These are phyloP conservation scores for Calosoma granatense DNA, from an alignment of 1,140 invertebrate genomes.

Conservation along the genomic window DNA sequence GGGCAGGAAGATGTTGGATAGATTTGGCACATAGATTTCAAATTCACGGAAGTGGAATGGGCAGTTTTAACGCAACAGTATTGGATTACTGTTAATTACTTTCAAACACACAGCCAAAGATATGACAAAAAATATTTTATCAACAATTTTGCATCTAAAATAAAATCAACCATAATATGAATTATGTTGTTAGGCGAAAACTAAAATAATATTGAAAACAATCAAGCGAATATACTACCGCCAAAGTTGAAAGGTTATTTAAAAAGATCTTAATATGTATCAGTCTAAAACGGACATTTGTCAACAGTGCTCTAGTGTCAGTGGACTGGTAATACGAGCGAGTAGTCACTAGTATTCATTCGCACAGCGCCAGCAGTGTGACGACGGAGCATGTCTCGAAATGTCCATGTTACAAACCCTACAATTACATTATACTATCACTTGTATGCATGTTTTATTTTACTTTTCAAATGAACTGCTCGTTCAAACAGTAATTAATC, in stretches of 20 bases:
- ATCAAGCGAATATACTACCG: not conserved
- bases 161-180: not conserved
- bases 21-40: slow-evolving; percentile 2
- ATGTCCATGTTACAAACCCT: slow-evolving; percentile 1
- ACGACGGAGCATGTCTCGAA: not conserved
- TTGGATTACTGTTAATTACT: not conserved
- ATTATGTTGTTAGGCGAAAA: not conserved
- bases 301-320: no score
- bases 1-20: not conserved
- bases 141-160: not conserved
- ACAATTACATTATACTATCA: slow-evolving; percentile 6
- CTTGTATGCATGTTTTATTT: not conserved
- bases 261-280: slow-evolving; percentile 7
- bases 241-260: not conserved
- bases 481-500: slow-evolving; percentile 1
- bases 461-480: not conserved
- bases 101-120: slow-evolving; percentile 7
- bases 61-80: not conserved
- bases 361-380: not conserved
- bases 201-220: not conserved
- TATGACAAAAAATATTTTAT: not conserved
- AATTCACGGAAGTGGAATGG: slow-evolving; percentile 1
- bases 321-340: no score
- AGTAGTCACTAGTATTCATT: no score
- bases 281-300: not conserved